Conservation (phyloP, 2,797 vertebrate genomes). For the Mormyrops attenuatus region DNA sequence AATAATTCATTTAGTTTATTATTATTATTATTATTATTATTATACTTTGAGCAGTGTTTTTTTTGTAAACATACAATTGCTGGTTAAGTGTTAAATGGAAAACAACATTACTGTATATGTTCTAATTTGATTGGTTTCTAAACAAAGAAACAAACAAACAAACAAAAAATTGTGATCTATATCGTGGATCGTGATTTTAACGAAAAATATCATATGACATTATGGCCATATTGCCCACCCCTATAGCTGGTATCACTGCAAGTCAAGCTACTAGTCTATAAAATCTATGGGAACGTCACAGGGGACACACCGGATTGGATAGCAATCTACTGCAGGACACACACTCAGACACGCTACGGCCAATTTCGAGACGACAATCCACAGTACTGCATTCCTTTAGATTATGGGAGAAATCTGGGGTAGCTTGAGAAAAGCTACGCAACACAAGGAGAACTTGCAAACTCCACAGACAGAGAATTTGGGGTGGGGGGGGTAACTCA, state of each 20-base stretch:
- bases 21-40: background rate
- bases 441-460: background rate
- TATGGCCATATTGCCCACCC: background rate
- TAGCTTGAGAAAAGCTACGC: background rate
- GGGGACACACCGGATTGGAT: background rate
- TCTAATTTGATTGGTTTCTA: background rate
- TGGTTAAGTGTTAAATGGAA: background rate
- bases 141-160: background rate
- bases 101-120: background rate
- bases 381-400: background rate
- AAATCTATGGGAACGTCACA: background rate
- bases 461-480: background rate
- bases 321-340: background rate
- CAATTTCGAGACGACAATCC: background rate
- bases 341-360: background rate
- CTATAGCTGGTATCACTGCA: conserved; percentile 31
- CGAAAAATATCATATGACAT: background rate
- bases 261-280: conserved; percentile 14
- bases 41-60: background rate
- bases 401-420: background rate
- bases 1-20: background rate
- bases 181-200: background rate
- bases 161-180: background rate
- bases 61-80: background rate
- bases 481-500: background rate